Evolutionary conservation across 2,888 invertebrate genomes (phyloP), one percentile per base, ranked within the genome.

Genomic region (Stenotaenia linearis): DNA sequence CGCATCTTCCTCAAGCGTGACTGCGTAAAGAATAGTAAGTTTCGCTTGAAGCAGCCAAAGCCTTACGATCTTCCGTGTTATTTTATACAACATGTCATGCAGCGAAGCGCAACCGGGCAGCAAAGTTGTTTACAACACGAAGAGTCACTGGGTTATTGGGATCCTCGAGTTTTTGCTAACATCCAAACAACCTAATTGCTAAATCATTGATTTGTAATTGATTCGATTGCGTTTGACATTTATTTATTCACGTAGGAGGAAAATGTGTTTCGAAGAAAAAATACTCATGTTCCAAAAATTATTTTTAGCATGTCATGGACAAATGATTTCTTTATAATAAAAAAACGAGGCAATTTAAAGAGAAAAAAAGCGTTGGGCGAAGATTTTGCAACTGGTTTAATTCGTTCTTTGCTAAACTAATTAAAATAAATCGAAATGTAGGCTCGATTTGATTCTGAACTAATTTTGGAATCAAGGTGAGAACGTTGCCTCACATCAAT

Each of bases 1-100:
- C 69, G 69, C 69, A 69, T 69, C 69, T 69, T 69, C 69, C 69
- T 69, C 69, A 69, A 69, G 69, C 69, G 69, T 69, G 69, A 69
- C 69, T 69, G 69, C 23, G 23, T 69, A 69, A 69, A 69, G 69
- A 69, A 69, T 28, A 28, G 28, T 69, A 69, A 69, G 28, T 69
- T 69, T 69, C 69, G 69, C 69, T 69, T 69, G 25, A 69, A 69
- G 69, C 69, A 69, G 69, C 69, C n/a, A n/a, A n/a, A n/a, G 69
- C n/a, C 69, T 69, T 28, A 25, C 69, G 12, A 69, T 69, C 69
- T 69, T 69, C 69, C 69, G 69, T 69, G 69, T 69, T 69, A 69
- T 69, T 69, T 23, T 28, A 10, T 12, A 10, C 10, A 25, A 28
- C 28, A 28, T 10, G 23, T 69, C 69, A 69, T 69, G 69, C 69